phyloP scores from a whole-genome alignment of 2,888 invertebrate species.

The Ophraella communa region DNA sequence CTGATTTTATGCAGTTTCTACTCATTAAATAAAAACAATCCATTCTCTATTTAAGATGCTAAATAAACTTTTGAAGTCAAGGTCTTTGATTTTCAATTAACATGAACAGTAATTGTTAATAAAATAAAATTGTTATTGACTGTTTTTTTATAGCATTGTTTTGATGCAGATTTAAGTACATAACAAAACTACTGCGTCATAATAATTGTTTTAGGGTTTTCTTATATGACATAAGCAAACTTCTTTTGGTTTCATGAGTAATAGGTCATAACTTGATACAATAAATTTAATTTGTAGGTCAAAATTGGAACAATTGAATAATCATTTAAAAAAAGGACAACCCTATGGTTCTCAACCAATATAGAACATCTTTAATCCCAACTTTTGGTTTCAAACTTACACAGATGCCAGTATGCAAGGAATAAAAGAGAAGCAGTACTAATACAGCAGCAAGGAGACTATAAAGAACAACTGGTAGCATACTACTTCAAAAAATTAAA shows the following conservation, averaged over 20 bases:
- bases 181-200: neutral
- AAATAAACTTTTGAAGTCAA: constrained; percentile 21
- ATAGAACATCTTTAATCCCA: too few relatives aligned
- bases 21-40: constrained; percentile 9
- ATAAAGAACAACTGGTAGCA: too few relatives aligned
- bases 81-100: constrained; percentile 20
- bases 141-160: constrained; percentile 11
- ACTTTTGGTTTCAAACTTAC: too few relatives aligned
- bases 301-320: too few relatives aligned
- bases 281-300: too few relatives aligned
- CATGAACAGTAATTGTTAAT: constrained; percentile 21
- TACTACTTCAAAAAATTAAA: too few relatives aligned
- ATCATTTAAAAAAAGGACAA: too few relatives aligned
- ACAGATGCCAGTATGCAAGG: too few relatives aligned
- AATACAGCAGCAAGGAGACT: too few relatives aligned
- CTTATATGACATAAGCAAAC: neutral
- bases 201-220: neutral
- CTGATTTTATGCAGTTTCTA: neutral
- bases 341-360: too few relatives aligned
- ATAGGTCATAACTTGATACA: too few relatives aligned
- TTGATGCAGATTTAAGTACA: constrained; percentile 5
- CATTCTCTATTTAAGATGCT: constrained; percentile 12
- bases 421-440: too few relatives aligned
- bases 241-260: neutral
- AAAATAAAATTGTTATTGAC: constrained; percentile 27